These are phyloP conservation scores for Oxyruncus cristatus DNA, from an alignment of 2,113 vertebrate species.

Conservation along the genomic window DNA sequence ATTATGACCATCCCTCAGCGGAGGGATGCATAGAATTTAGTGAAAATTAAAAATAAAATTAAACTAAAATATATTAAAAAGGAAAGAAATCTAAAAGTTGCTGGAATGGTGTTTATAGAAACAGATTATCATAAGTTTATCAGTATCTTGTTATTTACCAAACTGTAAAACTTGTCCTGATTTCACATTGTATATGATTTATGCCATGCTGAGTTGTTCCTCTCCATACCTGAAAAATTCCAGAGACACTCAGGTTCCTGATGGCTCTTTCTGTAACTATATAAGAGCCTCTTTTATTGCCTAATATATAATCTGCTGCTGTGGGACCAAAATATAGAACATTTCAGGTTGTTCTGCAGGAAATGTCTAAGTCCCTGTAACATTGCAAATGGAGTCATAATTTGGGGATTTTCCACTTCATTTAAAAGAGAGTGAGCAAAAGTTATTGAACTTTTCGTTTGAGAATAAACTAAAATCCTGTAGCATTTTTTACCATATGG, in stretches of 20 bases:
- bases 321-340: background rate
- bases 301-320: rapidly evolving
- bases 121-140: background rate
- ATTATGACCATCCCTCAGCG: background rate
- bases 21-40: background rate
- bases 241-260: background rate
- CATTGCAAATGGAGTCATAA: background rate
- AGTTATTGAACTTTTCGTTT: background rate
- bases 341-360: background rate
- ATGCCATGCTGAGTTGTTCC: background rate
- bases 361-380: background rate
- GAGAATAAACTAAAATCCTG: background rate
- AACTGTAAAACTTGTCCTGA: background rate
- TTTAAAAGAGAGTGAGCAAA: background rate
- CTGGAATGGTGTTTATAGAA: background rate
- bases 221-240: background rate
- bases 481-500: background rate
- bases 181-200: background rate
- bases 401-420: background rate
- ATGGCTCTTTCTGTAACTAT: background rate
- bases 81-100: background rate
- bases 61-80: background rate
- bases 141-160: background rate
- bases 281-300: background rate
- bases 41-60: background rate